Evolutionary conservation across 2,888 invertebrate genomes (phyloP).

Genomic region (Caenorhabditis doughertyi): DNA sequence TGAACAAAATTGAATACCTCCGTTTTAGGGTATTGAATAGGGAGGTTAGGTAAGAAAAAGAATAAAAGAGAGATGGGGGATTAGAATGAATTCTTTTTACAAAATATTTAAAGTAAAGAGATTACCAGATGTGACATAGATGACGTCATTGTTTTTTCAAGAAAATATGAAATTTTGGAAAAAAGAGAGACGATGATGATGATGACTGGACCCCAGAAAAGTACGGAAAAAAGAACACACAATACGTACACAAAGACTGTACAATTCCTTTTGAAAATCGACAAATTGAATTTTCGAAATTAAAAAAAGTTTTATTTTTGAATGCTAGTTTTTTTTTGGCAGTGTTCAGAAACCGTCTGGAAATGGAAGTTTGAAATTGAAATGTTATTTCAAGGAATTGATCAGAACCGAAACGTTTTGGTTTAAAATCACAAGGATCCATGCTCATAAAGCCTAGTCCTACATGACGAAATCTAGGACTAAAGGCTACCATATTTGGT

Average conservation of each 20-base stretch:
- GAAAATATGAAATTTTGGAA: neutral
- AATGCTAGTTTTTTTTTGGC: neutral
- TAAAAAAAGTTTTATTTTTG: neutral
- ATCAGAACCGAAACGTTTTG: too few species aligned
- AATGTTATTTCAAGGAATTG: neutral
- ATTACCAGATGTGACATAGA: neutral
- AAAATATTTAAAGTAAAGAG: slow-evolving; percentile 17
- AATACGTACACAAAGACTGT: slow-evolving; percentile 49
- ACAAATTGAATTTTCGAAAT: slow-evolving; percentile 18
- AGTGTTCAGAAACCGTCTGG: neutral
- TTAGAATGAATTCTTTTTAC: slow-evolving; percentile 14
- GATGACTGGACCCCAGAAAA: neutral
- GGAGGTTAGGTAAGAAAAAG: neutral
- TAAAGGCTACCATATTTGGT: too few species aligned
- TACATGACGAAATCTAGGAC: too few species aligned
- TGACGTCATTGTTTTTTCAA: neutral
- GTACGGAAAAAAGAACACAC: slow-evolving; percentile 15
- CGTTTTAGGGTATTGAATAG: slow-evolving; percentile 8
- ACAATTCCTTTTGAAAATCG: slow-evolving; percentile 26
- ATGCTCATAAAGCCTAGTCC: too few species aligned
- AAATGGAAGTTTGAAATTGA: slow-evolving; percentile 5
- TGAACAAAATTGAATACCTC: slow-evolving; percentile 32
- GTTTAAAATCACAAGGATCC: too few species aligned
- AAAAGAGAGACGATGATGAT: slow-evolving; percentile 1
- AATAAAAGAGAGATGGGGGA: neutral